Conservation (phyloP, 1,140 invertebrate species). For the Ectropis grisescens region DNA sequence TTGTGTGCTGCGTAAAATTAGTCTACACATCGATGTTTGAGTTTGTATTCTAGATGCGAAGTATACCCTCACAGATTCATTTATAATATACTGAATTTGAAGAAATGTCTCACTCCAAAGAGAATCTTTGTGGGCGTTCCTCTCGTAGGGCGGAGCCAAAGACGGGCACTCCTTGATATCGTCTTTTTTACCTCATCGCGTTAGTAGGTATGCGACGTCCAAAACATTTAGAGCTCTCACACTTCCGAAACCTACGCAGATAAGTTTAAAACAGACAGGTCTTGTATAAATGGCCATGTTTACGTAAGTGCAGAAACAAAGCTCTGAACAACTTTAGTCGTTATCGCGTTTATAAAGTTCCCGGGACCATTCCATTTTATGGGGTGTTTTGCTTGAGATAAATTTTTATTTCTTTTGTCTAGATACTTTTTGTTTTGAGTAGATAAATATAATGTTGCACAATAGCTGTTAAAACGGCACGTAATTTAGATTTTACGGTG, state of each 20-base stretch:
- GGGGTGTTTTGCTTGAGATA: slow-evolving; percentile 65
- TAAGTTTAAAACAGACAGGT: slow-evolving; percentile 11
- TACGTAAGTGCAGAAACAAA: slow-evolving; percentile 61
- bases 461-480: too few species aligned
- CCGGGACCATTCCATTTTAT: slow-evolving; percentile 65
- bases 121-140: slow-evolving; percentile 53
- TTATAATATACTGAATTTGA: slow-evolving; percentile 27
- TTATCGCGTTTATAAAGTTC: slow-evolving; percentile 69
- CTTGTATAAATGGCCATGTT: slow-evolving; percentile 36
- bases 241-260: slow-evolving; percentile 2
- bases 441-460: slow-evolving; percentile 11
- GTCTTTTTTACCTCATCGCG: slow-evolving; percentile 62
- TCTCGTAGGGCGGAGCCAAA: slow-evolving; percentile 39
- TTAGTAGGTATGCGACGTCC: slow-evolving; percentile 55
- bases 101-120: slow-evolving; percentile 50
- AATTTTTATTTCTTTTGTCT: slow-evolving; percentile 62
- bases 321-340: slow-evolving; percentile 61
- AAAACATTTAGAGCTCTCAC: slow-evolving; percentile 32
- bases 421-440: slow-evolving; percentile 40
- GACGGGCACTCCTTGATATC: slow-evolving; percentile 58
- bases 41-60: too few species aligned
- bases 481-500: too few species aligned
- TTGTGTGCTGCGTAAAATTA: too few species aligned
- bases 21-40: too few species aligned
- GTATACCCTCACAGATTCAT: slow-evolving; percentile 17